phyloP scores from a whole-genome alignment of 2,888 invertebrate genomes.

The Himalopsyche tibetana region DNA sequence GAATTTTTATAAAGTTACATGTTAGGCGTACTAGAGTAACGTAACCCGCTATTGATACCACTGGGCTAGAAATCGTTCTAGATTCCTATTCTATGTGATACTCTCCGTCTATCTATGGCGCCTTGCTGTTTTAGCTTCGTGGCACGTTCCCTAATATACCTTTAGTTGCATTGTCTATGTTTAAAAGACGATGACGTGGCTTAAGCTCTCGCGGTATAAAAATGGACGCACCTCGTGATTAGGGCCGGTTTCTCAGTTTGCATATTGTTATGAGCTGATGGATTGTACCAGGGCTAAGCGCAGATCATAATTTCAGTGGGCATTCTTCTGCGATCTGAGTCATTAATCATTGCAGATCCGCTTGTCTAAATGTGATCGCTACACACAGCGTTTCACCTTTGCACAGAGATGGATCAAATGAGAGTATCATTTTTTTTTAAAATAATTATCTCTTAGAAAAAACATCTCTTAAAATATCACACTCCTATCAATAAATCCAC shows the following conservation, averaged over 20 bases:
- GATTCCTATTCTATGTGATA: no score
- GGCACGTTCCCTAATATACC: neutral
- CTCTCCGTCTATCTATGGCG: no score
- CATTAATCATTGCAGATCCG: conserved; percentile 14
- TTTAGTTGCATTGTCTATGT: neutral
- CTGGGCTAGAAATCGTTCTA: no score
- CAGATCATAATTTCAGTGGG: neutral
- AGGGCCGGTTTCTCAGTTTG: conserved; percentile 3
- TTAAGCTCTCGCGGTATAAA: neutral
- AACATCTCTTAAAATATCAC: no score
- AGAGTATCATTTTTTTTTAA: neutral
- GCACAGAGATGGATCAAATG: neutral
- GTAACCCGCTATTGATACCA: no score
- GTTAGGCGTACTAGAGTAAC: no score
- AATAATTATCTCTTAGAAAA: no score
- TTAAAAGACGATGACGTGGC: neutral
- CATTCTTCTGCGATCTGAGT: neutral
- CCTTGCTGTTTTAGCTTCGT: no score
- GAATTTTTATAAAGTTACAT: no score
- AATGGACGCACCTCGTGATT: neutral
- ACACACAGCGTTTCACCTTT: neutral
- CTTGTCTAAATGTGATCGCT: conserved; percentile 17
- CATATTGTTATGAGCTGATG: neutral
- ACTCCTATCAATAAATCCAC: no score
- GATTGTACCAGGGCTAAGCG: neutral